Conservation (phyloP, 2,113 vertebrate species). For the Cyprichromis sp. region DNA sequence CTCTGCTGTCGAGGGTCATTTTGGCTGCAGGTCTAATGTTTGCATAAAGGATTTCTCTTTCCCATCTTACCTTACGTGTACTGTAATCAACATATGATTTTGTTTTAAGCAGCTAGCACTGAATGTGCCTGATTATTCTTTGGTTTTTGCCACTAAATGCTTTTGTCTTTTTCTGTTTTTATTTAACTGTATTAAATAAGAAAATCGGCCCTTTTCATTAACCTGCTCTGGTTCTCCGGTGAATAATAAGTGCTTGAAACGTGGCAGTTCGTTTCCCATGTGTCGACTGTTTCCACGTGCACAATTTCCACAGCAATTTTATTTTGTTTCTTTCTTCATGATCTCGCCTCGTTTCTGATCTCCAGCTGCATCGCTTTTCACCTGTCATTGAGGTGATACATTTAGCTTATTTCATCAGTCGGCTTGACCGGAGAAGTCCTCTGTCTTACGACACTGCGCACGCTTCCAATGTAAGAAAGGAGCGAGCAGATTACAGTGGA, state of each 20-base stretch:
- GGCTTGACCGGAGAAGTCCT: neutral
- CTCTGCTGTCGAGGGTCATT: neutral
- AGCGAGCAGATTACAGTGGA: neutral
- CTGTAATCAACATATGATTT: neutral
- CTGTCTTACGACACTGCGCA: neutral
- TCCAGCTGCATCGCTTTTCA: neutral
- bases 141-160: neutral
- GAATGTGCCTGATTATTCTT: neutral
- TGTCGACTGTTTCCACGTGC: neutral
- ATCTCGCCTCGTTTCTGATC: neutral
- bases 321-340: neutral
- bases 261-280: conserved; percentile 37
- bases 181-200: neutral
- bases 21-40: neutral
- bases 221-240: neutral
- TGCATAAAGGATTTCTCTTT: neutral
- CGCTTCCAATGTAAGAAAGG: neutral
- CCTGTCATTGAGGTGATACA: neutral
- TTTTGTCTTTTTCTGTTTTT: neutral
- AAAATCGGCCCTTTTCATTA: neutral
- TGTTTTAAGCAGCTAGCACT: neutral
- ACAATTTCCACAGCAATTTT: neutral
- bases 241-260: neutral
- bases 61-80: neutral
- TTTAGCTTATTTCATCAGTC: neutral